Percentiles rank a stretch among this genome's conserved stretches.
These are phyloP conservation scores for Acanthochromis polyacanthus DNA, from an alignment of 2,113 vertebrate species.

Conservation along the genomic window DNA sequence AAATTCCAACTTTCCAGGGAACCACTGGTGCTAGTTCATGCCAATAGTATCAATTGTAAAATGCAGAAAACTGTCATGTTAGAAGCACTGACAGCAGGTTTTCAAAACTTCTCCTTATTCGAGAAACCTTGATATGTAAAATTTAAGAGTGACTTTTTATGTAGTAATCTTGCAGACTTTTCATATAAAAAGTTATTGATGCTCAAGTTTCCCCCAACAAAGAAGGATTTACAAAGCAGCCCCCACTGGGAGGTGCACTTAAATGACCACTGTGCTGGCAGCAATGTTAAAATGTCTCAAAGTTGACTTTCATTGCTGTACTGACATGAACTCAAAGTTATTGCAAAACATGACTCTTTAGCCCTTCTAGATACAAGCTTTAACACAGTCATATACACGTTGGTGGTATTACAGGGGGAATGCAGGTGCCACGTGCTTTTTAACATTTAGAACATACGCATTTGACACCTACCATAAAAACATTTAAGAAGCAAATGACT, in stretches of 20 bases:
- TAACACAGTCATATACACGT: background rate
- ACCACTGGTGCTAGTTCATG: background rate
- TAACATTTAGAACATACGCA: too few species aligned
- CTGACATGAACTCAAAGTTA: background rate
- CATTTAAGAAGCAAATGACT: too few species aligned
- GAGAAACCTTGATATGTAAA: background rate
- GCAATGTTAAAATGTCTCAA: background rate
- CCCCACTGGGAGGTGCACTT: slow-evolving; percentile 21
- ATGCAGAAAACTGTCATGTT: slow-evolving; percentile 1
- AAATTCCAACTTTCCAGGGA: background rate
- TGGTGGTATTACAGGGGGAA: too few species aligned
- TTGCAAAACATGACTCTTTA: background rate
- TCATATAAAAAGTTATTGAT: slow-evolving; percentile 9
- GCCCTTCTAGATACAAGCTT: background rate
- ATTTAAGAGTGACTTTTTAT: background rate
- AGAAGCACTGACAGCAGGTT: background rate
- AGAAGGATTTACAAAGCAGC: slow-evolving; percentile 12
- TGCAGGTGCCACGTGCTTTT: too few species aligned
- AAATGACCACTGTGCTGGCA: background rate
- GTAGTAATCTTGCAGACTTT: background rate
- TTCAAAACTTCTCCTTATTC: background rate
- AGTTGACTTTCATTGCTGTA: slow-evolving; percentile 3
- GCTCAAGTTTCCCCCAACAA: slow-evolving; percentile 15
- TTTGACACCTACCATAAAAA: too few species aligned
- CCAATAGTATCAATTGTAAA: background rate